Conservation (phyloP, 2,888 invertebrate species). For the Apotomis capreana region DNA sequence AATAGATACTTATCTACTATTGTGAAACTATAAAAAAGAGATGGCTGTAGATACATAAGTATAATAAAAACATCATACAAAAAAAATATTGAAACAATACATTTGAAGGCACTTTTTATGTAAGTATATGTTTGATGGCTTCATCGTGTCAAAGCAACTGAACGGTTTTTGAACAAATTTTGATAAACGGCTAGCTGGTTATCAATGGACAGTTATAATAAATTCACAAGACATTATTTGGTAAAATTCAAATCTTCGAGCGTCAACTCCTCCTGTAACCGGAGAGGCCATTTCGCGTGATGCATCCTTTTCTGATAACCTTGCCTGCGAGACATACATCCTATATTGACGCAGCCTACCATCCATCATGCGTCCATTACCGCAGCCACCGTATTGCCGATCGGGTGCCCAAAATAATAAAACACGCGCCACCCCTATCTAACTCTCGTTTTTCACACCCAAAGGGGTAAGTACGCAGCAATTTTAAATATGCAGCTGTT, state of each 20-base stretch:
- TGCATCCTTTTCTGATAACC: slow-evolving; percentile 25
- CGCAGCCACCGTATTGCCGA: slow-evolving; percentile 11
- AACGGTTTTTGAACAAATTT: no score
- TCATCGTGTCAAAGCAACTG: no score
- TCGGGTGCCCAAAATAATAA: slow-evolving; percentile 35
- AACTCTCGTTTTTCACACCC: slow-evolving; percentile 42
- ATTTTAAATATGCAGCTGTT: not conserved
- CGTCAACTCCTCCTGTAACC: not conserved
- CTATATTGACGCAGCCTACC: slow-evolving; percentile 9
- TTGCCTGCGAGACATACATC: slow-evolving; percentile 9
- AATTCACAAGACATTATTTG: not conserved
- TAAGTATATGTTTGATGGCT: no score
- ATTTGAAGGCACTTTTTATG: no score
- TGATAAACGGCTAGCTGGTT: no score
- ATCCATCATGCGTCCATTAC: slow-evolving; percentile 38
- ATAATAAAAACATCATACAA: no score
- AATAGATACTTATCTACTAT: no score
- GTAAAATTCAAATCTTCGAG: not conserved
- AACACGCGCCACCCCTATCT: slow-evolving; percentile 37
- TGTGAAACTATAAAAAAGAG: no score
- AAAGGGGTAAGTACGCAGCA: slow-evolving; percentile 28
- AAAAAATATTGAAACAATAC: no score
- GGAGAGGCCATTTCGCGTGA: slow-evolving; percentile 14
- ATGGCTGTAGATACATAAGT: no score
- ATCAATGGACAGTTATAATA: no score